Evolutionary conservation across 2,888 invertebrate genomes (phyloP).

Genomic region (Phengaris arion): DNA sequence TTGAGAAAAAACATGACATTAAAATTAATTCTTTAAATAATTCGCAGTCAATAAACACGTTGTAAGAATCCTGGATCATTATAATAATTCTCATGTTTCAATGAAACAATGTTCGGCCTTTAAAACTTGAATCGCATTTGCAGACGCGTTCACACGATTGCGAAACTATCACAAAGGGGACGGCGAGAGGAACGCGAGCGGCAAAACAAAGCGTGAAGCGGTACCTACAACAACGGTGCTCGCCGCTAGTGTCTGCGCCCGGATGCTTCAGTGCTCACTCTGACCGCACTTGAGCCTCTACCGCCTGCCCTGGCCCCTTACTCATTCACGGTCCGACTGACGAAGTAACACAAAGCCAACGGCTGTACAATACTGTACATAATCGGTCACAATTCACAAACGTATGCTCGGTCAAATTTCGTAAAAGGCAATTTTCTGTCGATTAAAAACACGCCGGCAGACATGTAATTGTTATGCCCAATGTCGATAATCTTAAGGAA

Average conservation of each 20-base stretch:
- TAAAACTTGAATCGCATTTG: slow-evolving; percentile 4
- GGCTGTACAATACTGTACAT: neutral
- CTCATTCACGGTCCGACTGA: neutral
- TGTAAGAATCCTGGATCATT: neutral
- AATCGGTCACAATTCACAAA: slow-evolving; percentile 21
- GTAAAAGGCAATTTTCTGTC: slow-evolving; percentile 1
- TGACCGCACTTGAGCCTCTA: slow-evolving; percentile 40
- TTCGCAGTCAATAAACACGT: neutral
- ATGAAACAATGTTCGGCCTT: slow-evolving; percentile 20
- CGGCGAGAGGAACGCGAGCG: slow-evolving; percentile 11
- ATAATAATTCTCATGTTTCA: slow-evolving; percentile 9
- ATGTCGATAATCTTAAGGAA: neutral
- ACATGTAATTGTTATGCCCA: neutral
- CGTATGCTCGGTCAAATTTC: slow-evolving; percentile 22
- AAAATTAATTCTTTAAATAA: neutral
- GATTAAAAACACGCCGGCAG: neutral
- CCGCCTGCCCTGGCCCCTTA: slow-evolving; percentile 19
- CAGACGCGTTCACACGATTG: slow-evolving; percentile 20
- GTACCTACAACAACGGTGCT: slow-evolving; percentile 35
- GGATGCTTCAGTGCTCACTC: slow-evolving; percentile 53
- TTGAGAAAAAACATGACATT: neutral
- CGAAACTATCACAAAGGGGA: slow-evolving; percentile 26
- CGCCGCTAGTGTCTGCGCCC: slow-evolving; percentile 39
- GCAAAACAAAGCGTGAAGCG: slow-evolving; percentile 40
- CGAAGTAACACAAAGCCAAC: neutral